These are phyloP conservation scores for Drosophila neocordata DNA, from an alignment of 1,140 invertebrate species.

Conservation along the genomic window DNA sequence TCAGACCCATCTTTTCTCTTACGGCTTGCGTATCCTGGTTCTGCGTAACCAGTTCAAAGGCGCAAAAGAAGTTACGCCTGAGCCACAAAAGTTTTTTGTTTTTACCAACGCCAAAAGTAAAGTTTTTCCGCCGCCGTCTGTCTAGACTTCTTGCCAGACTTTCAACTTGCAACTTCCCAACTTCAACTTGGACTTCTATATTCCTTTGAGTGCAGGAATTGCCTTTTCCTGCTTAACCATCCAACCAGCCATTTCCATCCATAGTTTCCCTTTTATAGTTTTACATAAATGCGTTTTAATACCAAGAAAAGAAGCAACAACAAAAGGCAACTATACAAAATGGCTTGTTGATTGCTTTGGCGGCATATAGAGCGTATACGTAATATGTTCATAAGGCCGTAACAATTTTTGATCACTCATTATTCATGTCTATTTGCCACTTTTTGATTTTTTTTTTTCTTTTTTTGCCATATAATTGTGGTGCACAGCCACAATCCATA, in stretches of 20 bases:
- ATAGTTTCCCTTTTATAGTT: conserved; percentile 76
- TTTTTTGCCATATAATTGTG: conserved; percentile 49
- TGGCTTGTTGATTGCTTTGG: conserved; percentile 5
- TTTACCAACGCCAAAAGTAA: conserved; percentile 52
- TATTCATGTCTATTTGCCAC: conserved; percentile 75
- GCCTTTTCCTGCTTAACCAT: conserved; percentile 37
- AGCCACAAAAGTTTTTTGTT: conserved; percentile 31
- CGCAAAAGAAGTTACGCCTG: conserved; percentile 17
- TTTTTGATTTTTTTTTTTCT: conserved; percentile 34
- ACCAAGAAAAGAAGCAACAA: conserved; percentile 44
- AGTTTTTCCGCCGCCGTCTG: conserved; percentile 58
- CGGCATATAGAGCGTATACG: conserved; percentile 58
- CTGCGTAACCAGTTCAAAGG: conserved; percentile 18
- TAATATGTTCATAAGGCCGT: conserved; percentile 48
- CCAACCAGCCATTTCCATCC: conserved; percentile 1
- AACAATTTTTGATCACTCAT: conserved; percentile 57
- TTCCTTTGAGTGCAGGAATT: conserved; percentile 44
- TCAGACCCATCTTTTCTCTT: neutral
- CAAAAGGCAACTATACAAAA: neutral
- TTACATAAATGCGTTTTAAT: conserved; percentile 78
- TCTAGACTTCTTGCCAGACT: conserved; percentile 48
- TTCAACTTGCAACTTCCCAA: conserved; percentile 15
- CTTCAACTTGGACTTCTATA: conserved; percentile 44
- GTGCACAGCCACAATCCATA: conserved; percentile 18
- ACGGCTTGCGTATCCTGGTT: conserved; percentile 12